These are phyloP conservation scores for Salarias fasciatus DNA, from an alignment of 2,797 vertebrate genomes.

Conservation along the genomic window DNA sequence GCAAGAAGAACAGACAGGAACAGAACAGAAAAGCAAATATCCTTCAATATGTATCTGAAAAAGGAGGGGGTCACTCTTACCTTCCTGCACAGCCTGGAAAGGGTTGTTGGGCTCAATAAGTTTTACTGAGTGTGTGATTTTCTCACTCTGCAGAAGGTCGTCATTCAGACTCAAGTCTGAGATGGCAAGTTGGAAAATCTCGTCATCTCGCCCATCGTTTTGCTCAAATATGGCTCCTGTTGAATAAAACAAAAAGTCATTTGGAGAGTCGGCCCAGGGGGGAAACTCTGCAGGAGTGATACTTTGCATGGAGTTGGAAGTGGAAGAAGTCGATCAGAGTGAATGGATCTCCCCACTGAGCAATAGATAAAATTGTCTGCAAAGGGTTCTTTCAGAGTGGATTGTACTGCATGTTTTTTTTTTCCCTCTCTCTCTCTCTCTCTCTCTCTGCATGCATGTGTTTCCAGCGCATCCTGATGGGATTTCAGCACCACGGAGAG, in stretches of 20 bases:
- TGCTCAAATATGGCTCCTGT: slow-evolving; percentile 99
- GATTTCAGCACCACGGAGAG: slow-evolving; percentile 67
- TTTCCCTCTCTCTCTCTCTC: too few species aligned
- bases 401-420: too few species aligned
- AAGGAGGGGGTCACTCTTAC: slow-evolving; percentile 77
- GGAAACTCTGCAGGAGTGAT: not conserved
- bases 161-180: slow-evolving; percentile 98
- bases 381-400: too few species aligned
- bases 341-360: not conserved
- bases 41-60: slow-evolving; percentile 6
- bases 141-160: slow-evolving; percentile 98
- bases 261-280: not conserved
- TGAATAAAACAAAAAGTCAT: slow-evolving; percentile 30
- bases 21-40: slow-evolving; percentile 1
- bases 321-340: not conserved
- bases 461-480: not conserved
- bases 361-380: not conserved
- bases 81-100: slow-evolving; percentile 98
- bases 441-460: not conserved
- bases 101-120: slow-evolving; percentile 98
- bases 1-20: slow-evolving; percentile 1
- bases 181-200: slow-evolving; percentile 97
- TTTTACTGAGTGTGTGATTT: slow-evolving; percentile 99
- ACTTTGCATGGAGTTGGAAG: not conserved
- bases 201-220: slow-evolving; percentile 93